Evolutionary conservation across 2,888 invertebrate genomes (phyloP), one percentile per base, ranked within the genome.

Genomic region (Andrena minutula): DNA sequence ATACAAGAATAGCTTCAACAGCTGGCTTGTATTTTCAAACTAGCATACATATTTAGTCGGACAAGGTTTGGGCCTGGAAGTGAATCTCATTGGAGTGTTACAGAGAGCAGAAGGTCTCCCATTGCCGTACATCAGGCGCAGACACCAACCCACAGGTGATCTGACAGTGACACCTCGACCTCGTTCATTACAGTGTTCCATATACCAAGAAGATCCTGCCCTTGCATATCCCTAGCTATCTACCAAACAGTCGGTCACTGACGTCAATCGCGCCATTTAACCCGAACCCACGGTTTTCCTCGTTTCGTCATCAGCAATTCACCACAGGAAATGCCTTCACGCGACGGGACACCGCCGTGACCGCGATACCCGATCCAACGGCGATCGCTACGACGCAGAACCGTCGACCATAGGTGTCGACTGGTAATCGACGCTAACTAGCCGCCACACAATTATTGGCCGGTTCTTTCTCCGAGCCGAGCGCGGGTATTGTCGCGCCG

Each of bases 401-500:
- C 28, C 49, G 20, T 16, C 23, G 26, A 23, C 28, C 61, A 35
- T 41, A 70, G 53, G 30, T 47, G 60, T 69, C 65, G 30, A 53
- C 30, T 26, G 49, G 63, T 70, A 75, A 75, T 75, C 53, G 70
- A 70, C 30, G 76, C 58, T 61, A 65, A 71, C 41, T 60, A 58
- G 26, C 35, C 41, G 53, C 51, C 60, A 20, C 68, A 41, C 74
- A 79, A 81, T 79, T 68, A 47, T 26, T 60, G 20, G 72, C 30
- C 51, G 26, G 51, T 66, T 49, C 30, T 47, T 66, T 69, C 56
- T 71, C 61, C 51, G 23, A 58, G 64, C 47, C 58, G 28, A 49
- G 32, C 26, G 32, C 51, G 23, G 64, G 32, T 69, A 68, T 69
- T 75, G 68, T 68, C 41, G 32, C 64, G 56, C 26, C 56, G 20